Conservation (phyloP, 2,113 vertebrate genomes). For the Lutjanus erythropterus region DNA sequence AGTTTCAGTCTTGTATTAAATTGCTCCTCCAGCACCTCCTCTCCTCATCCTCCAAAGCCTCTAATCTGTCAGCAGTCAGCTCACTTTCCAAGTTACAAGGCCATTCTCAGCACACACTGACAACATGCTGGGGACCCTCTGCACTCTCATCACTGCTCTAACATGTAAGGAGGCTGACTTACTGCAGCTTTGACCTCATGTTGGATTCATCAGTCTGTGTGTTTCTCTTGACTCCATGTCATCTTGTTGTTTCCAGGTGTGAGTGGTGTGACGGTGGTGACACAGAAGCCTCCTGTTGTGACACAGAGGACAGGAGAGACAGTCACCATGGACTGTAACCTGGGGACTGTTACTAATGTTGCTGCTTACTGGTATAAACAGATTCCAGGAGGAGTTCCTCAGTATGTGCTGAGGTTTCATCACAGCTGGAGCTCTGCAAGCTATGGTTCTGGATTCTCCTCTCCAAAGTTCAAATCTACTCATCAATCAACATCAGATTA, state of each 20-base stretch:
- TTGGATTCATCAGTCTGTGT: conserved; percentile 25
- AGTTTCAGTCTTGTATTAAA: conserved; percentile 18
- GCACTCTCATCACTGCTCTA: conserved; percentile 64
- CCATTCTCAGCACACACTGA: conserved; percentile 53
- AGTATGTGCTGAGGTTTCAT: background rate
- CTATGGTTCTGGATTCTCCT: conserved; percentile 69
- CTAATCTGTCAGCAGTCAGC: conserved; percentile 24
- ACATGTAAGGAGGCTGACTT: conserved; percentile 38
- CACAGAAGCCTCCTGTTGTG: conserved; percentile 56
- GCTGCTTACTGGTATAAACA: conserved; percentile 54
- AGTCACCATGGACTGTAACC: conserved; percentile 55
- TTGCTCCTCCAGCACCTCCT: conserved; percentile 48
- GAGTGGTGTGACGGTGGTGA: conserved; percentile 46
- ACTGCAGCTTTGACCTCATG: conserved; percentile 24
- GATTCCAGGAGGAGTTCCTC: conserved; percentile 59
- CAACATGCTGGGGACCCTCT: conserved; percentile 68
- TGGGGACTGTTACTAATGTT: background rate
- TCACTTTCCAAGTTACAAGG: conserved; percentile 28
- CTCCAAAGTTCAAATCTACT: conserved; percentile 65
- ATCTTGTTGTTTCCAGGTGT: conserved; percentile 56
- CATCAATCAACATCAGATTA: conserved; percentile 54
- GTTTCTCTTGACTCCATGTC: conserved; percentile 24
- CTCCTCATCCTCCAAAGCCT: conserved; percentile 45
- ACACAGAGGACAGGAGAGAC: conserved; percentile 43
- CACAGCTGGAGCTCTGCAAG: accelerated